A percentile compares a stretch with the other conserved stretches of the same genome.
These are phyloP conservation scores for Sebastes vulpes DNA, from an alignment of 2,797 vertebrate species.

Conservation along the genomic window DNA sequence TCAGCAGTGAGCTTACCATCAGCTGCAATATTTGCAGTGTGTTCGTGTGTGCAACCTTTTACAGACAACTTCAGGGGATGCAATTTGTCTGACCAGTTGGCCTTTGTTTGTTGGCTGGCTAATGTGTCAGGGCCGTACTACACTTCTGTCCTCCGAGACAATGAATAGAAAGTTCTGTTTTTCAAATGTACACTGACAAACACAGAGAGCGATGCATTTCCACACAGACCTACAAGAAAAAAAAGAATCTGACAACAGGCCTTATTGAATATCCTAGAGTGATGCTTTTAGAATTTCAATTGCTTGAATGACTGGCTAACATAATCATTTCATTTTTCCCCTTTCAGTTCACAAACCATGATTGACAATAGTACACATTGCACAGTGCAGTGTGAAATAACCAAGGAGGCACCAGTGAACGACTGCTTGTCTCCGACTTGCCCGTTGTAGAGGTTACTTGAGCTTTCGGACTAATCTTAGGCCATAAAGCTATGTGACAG, in stretches of 20 bases:
- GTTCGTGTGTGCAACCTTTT: neutral
- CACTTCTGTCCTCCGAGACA: neutral
- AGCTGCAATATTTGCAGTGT: neutral
- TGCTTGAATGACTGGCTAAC: neutral
- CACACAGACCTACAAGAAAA: neutral
- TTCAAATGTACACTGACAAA: neutral
- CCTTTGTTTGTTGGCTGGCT: neutral
- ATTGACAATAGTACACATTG: neutral
- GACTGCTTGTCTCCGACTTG: conserved; percentile 55
- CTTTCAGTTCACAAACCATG: neutral
- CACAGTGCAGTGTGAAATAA: neutral
- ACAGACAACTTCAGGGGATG: neutral
- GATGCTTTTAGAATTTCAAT: neutral
- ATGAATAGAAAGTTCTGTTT: neutral
- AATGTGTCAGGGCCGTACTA: neutral
- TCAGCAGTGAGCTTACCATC: neutral
- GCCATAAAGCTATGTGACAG: conserved; percentile 70
- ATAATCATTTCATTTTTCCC: neutral
- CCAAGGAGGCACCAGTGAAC: conserved; percentile 19
- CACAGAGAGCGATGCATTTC: neutral
- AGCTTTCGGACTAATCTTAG: conserved; percentile 80
- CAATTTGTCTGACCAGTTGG: neutral
- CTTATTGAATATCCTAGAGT: neutral
- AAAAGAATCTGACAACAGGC: neutral
- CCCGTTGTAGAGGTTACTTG: conserved; percentile 65